Base-by-base conservation (phyloP, 2,113 vertebrate genomes). In the Canis aureus region DNA sequence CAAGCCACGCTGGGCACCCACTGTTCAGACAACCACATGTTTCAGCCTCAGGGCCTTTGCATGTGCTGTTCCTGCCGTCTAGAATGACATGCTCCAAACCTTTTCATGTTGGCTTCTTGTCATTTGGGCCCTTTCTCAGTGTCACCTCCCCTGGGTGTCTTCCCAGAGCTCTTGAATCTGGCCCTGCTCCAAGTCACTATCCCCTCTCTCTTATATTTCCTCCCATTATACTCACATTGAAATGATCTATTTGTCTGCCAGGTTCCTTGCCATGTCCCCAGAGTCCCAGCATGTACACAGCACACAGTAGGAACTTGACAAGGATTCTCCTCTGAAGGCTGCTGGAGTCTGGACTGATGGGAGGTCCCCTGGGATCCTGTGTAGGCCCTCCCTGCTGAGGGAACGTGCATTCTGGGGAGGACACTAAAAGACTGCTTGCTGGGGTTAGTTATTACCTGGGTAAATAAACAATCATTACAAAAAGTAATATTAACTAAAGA, bases 1-100 rank as follows among this genome's bases (percentile, higher is more conserved):
- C 82, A n/a, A n/a, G 69, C 60, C 10, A 0, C 13, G 0, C 38
- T 3, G 23, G 55, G 67, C 59, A 8, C 76, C 2, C 2, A 11
- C 15, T 16, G 35, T 27, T 32, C 64, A 69, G 43, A 38, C 5
- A 35, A 13, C 78, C 23, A 3, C 0, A 0, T 0, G 29, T 6
- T 80, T 32, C 17, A 6, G 79, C n/a, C 95, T 67, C 62, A 15
- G 38, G 79, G 49, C 35, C 91, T 73, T 87, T 91, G 82, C 11
- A 49, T 17, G 0, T 7, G 76, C 57, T 10, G 6, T 2, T 0
- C 2, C 17, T 43, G 29, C 81, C n/a, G 12, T 55, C 80, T 8
- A 53, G 80, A 64, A 53, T 19, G 25, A 76, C 13, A 4, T 0
- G 7, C 13, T 49, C 66, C 17, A 8, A n/a, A 8, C 10, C 55